phyloP scores from a whole-genome alignment of 2,888 invertebrate genomes.

The Tanytarsus gracilentus region DNA sequence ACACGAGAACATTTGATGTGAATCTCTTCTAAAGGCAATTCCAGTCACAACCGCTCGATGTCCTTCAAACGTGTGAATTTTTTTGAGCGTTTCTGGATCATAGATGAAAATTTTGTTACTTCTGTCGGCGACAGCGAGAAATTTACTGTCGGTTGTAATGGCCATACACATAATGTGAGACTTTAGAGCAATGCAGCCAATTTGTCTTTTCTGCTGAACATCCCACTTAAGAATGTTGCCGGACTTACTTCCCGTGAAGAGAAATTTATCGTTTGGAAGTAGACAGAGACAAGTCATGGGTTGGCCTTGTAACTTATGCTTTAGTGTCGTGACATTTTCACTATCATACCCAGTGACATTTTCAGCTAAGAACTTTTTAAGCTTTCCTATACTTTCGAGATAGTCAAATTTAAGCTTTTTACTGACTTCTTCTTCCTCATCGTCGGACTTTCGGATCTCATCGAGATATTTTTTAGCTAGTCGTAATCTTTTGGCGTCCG shows the following conservation, averaged over 20 bases:
- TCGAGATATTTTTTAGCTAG: conserved; percentile 82
- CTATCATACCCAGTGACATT: conserved; percentile 44
- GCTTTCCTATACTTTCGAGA: conserved; percentile 73
- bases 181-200: conserved; percentile 43
- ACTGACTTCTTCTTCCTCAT: conserved; percentile 48
- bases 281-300: conserved; percentile 74
- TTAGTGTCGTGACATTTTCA: conserved; percentile 48
- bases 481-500: conserved; percentile 82
- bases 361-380: conserved; percentile 66
- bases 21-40: conserved; percentile 72
- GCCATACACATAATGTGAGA: conserved; percentile 54
- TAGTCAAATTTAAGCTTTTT: conserved; percentile 74
- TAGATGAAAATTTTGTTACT: conserved; percentile 69
- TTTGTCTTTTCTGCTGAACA: conserved; percentile 52
- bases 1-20: conserved; percentile 75
- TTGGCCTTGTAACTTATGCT: conserved; percentile 67
- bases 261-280: conserved; percentile 58
- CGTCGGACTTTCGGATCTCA: conserved; percentile 64
- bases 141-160: conserved; percentile 71
- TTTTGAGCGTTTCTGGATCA: conserved; percentile 66
- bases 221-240: conserved; percentile 81
- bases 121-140: conserved; percentile 63
- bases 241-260: conserved; percentile 83
- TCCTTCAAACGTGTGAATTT: conserved; percentile 70
- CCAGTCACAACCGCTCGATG: conserved; percentile 67